Base-by-base conservation (phyloP, 1,140 invertebrate species). In the Bombus ignitus region DNA sequence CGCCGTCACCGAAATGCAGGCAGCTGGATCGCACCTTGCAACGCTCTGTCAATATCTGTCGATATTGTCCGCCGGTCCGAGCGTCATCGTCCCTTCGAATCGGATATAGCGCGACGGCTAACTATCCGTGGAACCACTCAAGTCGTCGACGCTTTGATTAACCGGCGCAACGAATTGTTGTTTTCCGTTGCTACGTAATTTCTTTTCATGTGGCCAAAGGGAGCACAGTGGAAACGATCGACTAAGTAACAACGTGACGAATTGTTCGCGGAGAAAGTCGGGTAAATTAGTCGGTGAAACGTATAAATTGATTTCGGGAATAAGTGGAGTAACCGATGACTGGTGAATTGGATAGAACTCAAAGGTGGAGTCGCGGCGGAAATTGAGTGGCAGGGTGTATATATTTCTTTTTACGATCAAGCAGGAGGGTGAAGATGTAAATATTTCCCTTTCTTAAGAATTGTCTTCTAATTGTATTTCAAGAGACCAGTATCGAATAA, bases 11-110 rank as follows among this genome's bases (percentile, higher is more conserved):
- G 85, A 84, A 87, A 90, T 81, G 82, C 80, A 81, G 57, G 83
- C 75, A 37, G 70, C 72, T 32, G 82, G 76, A 86, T 87, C 81
- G 68, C 79, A 75, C 87, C 90, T 91, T 89, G 83, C 88, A 90
- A 70, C 83, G 88, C 37, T 90, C 85, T 87, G 90, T 92, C 91
- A 91, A 92, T 92, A 92, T 87, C 91, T 88, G 83, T 92, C 92
- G 88, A 92, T 92, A 90, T 92, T 90, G 87, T 86, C 66, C 18
- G 32, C 39, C 66, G 47, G 78, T 10, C 22, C 25, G 18, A 53
- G 82, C 62, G 32, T 89, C 87, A 72, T 76, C 77, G 70, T 53
- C 47, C 53, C 35, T 35, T 37, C 32, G 44, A 53, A 35, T 28
- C 9, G 59, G 59, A 62, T 62, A 28, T n/a, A n/a, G 28, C 57